Percentiles rank a stretch among this genome's conserved stretches.
Conservation (phyloP, 1,140 invertebrate species). For the Mycetomoellerius zeteki region DNA sequence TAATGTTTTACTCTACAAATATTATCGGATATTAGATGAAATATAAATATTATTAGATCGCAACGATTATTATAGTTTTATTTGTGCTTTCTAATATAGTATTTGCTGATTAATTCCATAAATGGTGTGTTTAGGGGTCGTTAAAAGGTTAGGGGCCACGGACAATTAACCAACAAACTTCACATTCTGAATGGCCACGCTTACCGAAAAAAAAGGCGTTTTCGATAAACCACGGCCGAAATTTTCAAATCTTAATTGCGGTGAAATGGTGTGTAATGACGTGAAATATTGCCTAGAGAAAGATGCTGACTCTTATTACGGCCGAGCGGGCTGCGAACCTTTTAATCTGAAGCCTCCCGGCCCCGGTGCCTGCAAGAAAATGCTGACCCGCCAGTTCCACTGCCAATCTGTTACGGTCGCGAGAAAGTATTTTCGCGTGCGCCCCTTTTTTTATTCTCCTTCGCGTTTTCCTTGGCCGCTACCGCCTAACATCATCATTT, state of each 20-base stretch:
- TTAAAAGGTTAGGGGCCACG: neutral
- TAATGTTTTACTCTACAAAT: neutral
- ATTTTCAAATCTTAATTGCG: constrained; percentile 83
- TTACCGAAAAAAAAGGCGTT: neutral
- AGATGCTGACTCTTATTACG: constrained; percentile 85
- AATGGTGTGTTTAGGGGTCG: neutral
- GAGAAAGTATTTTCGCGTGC: constrained; percentile 51
- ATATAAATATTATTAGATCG: neutral
- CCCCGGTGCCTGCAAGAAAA: constrained; percentile 74
- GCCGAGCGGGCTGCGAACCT: constrained; percentile 72
- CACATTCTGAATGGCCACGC: neutral
- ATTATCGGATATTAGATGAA: neutral
- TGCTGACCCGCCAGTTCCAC: constrained; percentile 81
- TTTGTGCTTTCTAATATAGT: neutral
- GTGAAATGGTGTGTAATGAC: constrained; percentile 83
- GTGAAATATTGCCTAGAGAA: constrained; percentile 84
- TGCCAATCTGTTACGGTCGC: constrained; percentile 80
- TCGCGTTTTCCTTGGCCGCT: constrained; percentile 1
- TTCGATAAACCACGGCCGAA: constrained; percentile 67
- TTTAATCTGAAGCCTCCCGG: constrained; percentile 80
- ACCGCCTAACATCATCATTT: neutral
- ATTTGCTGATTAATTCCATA: neutral
- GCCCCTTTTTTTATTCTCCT: constrained; percentile 37
- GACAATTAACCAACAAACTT: constrained; percentile 35
- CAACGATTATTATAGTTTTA: neutral